Conservation (phyloP, 2,888 invertebrate species). For the Ichneumoninae sp. region DNA sequence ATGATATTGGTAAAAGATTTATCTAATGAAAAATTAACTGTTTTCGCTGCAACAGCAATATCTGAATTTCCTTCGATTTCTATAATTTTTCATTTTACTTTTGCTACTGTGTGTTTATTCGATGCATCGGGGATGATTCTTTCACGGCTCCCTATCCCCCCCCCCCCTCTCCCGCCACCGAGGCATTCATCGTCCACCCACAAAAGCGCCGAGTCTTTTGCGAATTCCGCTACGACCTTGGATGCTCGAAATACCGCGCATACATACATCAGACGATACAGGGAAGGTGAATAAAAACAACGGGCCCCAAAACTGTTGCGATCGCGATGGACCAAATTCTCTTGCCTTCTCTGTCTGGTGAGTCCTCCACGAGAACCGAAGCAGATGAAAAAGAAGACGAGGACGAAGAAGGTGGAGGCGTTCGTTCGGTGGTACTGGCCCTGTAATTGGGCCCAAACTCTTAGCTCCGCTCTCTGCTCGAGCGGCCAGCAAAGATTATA, state of each 20-base stretch:
- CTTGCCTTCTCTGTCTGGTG: slow-evolving; percentile 33
- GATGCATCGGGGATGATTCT: slow-evolving; percentile 51
- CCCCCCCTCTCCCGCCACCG: slow-evolving; percentile 8
- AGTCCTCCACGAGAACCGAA: slow-evolving; percentile 38
- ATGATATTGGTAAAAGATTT: too few species aligned
- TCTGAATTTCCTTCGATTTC: slow-evolving; percentile 10
- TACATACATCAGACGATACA: slow-evolving; percentile 58
- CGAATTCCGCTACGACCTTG: slow-evolving; percentile 71
- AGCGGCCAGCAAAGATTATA: slow-evolving; percentile 83
- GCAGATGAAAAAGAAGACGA: slow-evolving; percentile 47
- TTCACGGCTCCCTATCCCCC: slow-evolving; percentile 22
- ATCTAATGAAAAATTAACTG: too few species aligned
- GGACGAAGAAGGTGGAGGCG: slow-evolving; percentile 79
- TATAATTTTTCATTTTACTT: slow-evolving; percentile 48
- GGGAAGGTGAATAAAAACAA: slow-evolving; percentile 26
- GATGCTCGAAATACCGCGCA: slow-evolving; percentile 64
- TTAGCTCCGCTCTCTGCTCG: slow-evolving; percentile 78
- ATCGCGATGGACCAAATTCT: slow-evolving; percentile 77
- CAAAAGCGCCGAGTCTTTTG: slow-evolving; percentile 67
- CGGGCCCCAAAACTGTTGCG: slow-evolving; percentile 63
- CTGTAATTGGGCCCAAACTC: slow-evolving; percentile 84
- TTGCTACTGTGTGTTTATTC: slow-evolving; percentile 64
- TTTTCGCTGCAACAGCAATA: neutral
- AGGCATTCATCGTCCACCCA: slow-evolving; percentile 72
- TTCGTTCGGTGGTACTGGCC: slow-evolving; percentile 83